Conservation (phyloP, 2,888 invertebrate genomes). For the Drosophila pullipes region DNA sequence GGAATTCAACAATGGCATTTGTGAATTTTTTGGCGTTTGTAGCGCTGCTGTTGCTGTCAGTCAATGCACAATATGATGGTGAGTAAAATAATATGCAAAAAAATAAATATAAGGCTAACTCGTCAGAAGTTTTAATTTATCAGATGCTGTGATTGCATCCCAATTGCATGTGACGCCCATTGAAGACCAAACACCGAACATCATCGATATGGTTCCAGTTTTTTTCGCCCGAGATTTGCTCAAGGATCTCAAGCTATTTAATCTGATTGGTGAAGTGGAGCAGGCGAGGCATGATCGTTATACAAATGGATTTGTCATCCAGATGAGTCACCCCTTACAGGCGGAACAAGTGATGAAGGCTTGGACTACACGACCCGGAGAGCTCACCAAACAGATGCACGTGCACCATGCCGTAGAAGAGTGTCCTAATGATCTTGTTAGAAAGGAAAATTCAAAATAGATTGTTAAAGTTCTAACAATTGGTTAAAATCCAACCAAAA, state of each 20-base stretch:
- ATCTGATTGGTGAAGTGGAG: slow-evolving; percentile 37
- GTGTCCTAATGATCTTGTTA: not conserved
- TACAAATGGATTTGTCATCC: slow-evolving; percentile 13
- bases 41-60: slow-evolving; percentile 11
- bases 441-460: not conserved
- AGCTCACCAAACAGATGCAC: not conserved
- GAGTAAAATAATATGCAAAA: not conserved
- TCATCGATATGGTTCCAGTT: not conserved
- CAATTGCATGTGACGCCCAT: slow-evolving; percentile 19
- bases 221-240: slow-evolving; percentile 20
- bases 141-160: not conserved
- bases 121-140: not conserved
- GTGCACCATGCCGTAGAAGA: not conserved
- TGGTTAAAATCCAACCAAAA: not conserved
- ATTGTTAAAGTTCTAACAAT: not conserved
- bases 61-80: not conserved
- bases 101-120: not conserved
- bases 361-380: rapidly evolving
- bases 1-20: not conserved
- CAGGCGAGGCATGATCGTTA: slow-evolving; percentile 19
- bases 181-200: rapidly evolving
- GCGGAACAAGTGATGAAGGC: slow-evolving; percentile 10
- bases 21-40: slow-evolving; percentile 19
- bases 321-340: slow-evolving; percentile 31
- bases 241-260: slow-evolving; percentile 6